Percentiles rank a stretch among this genome's conserved stretches.
phyloP scores from a whole-genome alignment of 2,888 invertebrate genomes.

The Limenitis camilla region DNA sequence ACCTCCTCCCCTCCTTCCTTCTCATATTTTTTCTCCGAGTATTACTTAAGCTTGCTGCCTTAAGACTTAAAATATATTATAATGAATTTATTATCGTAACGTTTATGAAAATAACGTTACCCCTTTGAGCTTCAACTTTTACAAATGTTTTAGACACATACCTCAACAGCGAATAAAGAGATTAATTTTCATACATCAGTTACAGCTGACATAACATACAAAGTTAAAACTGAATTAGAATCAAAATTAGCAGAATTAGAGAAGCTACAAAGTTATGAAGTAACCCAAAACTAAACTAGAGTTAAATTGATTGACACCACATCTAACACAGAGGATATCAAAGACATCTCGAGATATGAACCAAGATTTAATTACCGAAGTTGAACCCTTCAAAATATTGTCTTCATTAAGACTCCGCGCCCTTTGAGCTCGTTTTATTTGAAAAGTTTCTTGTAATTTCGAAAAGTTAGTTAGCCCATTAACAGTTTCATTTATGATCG shows the following conservation, averaged over 20 bases:
- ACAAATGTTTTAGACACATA: no score
- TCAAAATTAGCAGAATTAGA: neutral
- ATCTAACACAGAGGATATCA: constrained; percentile 46
- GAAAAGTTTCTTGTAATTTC: constrained; percentile 66
- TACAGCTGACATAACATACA: no score
- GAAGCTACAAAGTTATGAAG: neutral
- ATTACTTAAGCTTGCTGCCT: no score
- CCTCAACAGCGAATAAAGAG: neutral
- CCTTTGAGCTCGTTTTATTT: constrained; percentile 66
- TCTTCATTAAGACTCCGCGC: constrained; percentile 59
- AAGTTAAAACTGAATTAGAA: constrained; percentile 8
- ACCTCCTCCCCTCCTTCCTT: no score
- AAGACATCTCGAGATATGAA: constrained; percentile 46
- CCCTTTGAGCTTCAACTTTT: no score
- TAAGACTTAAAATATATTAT: no score
- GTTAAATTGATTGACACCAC: constrained; percentile 43
- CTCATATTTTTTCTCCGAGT: no score
- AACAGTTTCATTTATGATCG: constrained; percentile 46
- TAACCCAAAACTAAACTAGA: constrained; percentile 23
- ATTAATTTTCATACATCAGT: neutral
- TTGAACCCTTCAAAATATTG: constrained; percentile 59
- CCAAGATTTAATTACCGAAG: constrained; percentile 60
- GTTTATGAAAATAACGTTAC: no score
- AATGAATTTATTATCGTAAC: no score
- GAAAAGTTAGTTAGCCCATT: constrained; percentile 59